phyloP scores from a whole-genome alignment of 2,797 vertebrate species.

The Erethizon dorsatum region DNA sequence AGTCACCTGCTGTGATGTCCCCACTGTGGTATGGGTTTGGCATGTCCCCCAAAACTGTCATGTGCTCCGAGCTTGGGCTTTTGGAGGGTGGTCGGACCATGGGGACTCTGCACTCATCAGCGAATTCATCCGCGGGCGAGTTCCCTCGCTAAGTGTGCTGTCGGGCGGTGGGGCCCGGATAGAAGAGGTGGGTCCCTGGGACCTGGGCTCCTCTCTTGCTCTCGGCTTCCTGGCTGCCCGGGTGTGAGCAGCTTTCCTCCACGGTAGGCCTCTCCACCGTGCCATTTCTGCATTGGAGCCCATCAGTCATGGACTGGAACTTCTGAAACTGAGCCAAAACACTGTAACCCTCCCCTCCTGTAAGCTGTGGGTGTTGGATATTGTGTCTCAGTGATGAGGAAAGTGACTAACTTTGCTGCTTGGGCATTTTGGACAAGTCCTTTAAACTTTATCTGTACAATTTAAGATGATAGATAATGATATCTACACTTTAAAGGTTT shows the following conservation, averaged over 20 bases:
- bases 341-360: background rate
- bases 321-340: background rate
- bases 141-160: background rate
- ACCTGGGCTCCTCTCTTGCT: background rate
- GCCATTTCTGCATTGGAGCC: background rate
- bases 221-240: background rate
- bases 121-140: background rate
- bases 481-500: background rate
- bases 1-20: background rate
- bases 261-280: background rate
- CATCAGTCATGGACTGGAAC: background rate
- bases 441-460: conserved; percentile 50
- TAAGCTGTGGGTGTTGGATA: background rate
- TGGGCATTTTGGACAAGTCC: background rate
- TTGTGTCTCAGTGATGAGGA: background rate
- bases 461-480: background rate
- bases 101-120: background rate
- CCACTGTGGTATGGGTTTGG: background rate
- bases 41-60: background rate
- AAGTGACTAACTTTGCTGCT: background rate
- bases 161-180: background rate
- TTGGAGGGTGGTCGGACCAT: background rate
- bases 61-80: background rate
- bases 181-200: background rate
- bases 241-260: background rate